Evolutionary conservation across 2,888 invertebrate genomes (phyloP), one percentile per base, ranked within the genome.

Genomic region (Eugnorisma glareosa): DNA sequence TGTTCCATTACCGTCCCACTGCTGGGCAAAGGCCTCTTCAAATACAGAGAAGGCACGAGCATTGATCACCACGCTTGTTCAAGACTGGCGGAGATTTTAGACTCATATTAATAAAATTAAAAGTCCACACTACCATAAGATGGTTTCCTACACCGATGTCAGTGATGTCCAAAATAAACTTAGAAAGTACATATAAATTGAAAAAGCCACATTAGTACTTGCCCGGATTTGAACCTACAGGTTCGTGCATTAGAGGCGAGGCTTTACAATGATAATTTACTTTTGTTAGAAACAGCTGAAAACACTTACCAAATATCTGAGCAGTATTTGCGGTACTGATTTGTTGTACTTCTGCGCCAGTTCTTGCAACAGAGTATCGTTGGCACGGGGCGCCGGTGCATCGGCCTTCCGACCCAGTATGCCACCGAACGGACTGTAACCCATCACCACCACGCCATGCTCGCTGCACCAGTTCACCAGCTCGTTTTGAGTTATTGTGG

Each of bases 391-490:
- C 3, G 93, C 93, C 0, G 95, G 95, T 0, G 94, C 95, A 21
- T 94, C 92, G 7, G 84, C 80, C 82, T 95, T 95, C 8, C 95
- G 92, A 2, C 95, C 95, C 0, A 96, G 92, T 67, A 96, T 91
- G 1, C 90, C 93, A 0, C 98, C 98, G 71, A 99, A 97, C 0
- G 98, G 98, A 84, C 98, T 97, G 92, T 98, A 99, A 0, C 96
- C 98, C 92, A 97, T 98, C 84, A 99, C 93, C 13, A 97, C 94
- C 43, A 99, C 97, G 15, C 96, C 97, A 63, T 97, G 97, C n/a
- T 97, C 94, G 63, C 97, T 97, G 91, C 98, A 98, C 93, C 98
- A 98, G 45, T 97, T 95, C 10, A 97, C 97, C 78, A 98, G 91
- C 89, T 98, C 97, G 71, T 97, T 97, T 90, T 98, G 98, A 83